Percentiles rank a stretch among this genome's conserved stretches.
These are phyloP conservation scores for Myiothlypis chrysogaster DNA, from an alignment of 2,797 vertebrate genomes.

Conservation along the genomic window DNA sequence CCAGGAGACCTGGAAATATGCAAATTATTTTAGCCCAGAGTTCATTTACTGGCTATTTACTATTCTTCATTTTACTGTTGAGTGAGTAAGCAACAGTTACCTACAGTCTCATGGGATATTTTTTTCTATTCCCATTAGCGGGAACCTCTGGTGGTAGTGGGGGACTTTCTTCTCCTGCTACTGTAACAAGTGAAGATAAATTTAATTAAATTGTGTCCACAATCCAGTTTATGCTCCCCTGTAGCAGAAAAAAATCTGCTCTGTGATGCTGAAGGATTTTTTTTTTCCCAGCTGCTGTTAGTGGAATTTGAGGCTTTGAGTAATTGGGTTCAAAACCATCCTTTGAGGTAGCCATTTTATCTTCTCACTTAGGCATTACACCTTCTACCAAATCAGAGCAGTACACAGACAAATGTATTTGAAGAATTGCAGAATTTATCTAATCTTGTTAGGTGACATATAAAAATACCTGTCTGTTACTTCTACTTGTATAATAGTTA, in stretches of 20 bases:
- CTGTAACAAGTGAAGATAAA: background rate
- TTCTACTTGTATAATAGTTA: background rate
- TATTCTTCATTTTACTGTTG: background rate
- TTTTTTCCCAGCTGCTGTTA: slow-evolving; percentile 3
- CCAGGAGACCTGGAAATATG: background rate
- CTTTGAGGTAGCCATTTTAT: background rate
- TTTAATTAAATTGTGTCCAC: slow-evolving; percentile 32
- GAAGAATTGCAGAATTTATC: background rate
- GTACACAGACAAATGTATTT: background rate
- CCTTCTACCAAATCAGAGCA: background rate
- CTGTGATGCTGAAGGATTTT: slow-evolving; percentile 26
- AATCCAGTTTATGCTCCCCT: slow-evolving; percentile 30
- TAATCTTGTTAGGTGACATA: background rate
- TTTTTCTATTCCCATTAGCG: background rate
- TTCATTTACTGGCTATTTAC: background rate
- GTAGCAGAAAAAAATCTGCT: background rate
- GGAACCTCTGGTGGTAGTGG: background rate
- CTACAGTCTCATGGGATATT: background rate
- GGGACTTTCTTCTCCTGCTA: background rate
- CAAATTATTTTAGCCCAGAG: background rate
- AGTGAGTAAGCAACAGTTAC: background rate
- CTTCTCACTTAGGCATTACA: background rate
- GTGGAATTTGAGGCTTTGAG: background rate
- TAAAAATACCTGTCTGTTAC: background rate
- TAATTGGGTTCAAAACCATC: slow-evolving; percentile 12